Evolutionary conservation across 2,888 invertebrate genomes (phyloP), one percentile per base, ranked within the genome.

Genomic region (Drosophila subsilvestris): DNA sequence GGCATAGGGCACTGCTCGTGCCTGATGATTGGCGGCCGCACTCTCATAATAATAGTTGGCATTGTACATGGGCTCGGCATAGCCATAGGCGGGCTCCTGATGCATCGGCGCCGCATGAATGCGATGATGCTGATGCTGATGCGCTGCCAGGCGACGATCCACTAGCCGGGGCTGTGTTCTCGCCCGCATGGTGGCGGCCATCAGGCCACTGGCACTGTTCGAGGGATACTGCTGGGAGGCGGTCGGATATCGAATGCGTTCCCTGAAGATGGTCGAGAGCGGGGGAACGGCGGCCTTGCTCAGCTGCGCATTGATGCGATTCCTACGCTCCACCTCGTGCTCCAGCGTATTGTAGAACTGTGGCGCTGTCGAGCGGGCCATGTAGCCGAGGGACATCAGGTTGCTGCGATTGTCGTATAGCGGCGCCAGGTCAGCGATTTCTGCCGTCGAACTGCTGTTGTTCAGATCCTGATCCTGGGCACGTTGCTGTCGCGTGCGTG

Each of bases 21-120:
- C 72, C 32, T 32, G 32, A 4, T 37, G n/a, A 7, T n/a, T 76
- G 25, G 85, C 90, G 0, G 85, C 77, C 6, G 84, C 84, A 32
- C 79, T 83, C 94, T 96, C 96, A 75, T 96, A 93, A 42, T 96
- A 93, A 88, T 96, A 95, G 61, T 96, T 96, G 92, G 96, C 96
- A 90, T 96, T 96, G 88, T 96, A 96, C 86, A 96, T 95, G 20
- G 96, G 92, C 93, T 95, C 91, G 84, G 94, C 92, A 90, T 95
- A 94, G 77, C 90, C 91, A 56, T 92, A 92, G 29, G 89, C 87
- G 0, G 92, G 90, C 59, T 92, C 91, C 6, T 83, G 51, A 18
- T 88, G 74, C 65, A 88, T 76, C 22, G 89, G 90, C 42, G 90
- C 90, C 1, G 87, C 84, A 48, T 84, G 83, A 12, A 90, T 89